These are phyloP conservation scores for Ischnus inquisitorius DNA, from an alignment of 2,888 invertebrate genomes.

Conservation along the genomic window DNA sequence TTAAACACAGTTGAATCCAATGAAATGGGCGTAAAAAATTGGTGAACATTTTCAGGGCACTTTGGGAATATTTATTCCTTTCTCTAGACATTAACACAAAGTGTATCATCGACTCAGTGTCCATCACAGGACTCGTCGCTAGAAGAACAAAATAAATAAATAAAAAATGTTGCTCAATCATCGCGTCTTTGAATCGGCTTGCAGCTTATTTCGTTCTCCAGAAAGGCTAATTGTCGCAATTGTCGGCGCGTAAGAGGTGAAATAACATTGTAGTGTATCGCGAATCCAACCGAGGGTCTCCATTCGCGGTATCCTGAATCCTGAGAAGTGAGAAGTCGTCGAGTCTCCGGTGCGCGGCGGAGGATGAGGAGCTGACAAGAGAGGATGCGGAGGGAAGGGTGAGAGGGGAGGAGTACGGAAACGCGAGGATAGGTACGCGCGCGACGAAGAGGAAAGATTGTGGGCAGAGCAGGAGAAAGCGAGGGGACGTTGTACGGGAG, in stretches of 20 bases:
- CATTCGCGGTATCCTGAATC: constrained; percentile 44
- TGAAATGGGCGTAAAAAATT: too few species aligned
- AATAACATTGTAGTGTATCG: constrained; percentile 68
- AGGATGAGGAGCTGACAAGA: constrained; percentile 14
- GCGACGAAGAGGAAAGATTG: constrained; percentile 21
- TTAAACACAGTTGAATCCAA: background rate
- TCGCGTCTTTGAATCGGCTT: background rate
- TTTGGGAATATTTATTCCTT: too few species aligned
- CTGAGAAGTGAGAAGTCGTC: constrained; percentile 32
- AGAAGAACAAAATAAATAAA: background rate
- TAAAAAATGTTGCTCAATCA: background rate
- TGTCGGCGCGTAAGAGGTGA: background rate
- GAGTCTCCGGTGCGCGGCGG: background rate
- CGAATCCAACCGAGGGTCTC: constrained; percentile 70
- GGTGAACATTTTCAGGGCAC: too few species aligned
- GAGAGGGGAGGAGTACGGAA: constrained; percentile 30
- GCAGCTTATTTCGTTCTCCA: background rate
- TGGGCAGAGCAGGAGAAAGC: constrained; percentile 16
- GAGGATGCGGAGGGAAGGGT: constrained; percentile 4
- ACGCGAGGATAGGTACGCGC: constrained; percentile 10
- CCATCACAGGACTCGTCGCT: too few species aligned
- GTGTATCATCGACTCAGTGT: too few species aligned
- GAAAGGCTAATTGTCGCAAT: constrained; percentile 7
- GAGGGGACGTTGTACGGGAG: constrained; percentile 11
- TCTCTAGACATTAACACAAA: too few species aligned